Evolutionary conservation across 1,140 invertebrate species (phyloP), one percentile per base, ranked within the genome.

Genomic region (Magallana gigas): DNA sequence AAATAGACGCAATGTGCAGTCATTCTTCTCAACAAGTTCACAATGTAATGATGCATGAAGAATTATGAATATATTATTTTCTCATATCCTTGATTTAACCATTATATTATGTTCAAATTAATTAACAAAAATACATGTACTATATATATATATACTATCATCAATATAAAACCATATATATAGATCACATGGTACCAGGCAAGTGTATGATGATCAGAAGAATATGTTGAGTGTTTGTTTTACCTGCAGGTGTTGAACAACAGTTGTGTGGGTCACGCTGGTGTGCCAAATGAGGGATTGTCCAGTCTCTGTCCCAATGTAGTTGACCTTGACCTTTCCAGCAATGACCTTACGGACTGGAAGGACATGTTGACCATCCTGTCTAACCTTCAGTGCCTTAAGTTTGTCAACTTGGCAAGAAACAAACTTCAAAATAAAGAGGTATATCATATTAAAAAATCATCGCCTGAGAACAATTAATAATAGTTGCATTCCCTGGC

Each of bases 291-390:
- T 3, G 87, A 85, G 12, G 92, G 92, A 7, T 84, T 93, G 16
- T 71, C 62, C 12, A 89, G 90, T 11, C 64, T 93, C 11, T 93
- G 92, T 88, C 92, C 92, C 11, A 93, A 93, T 88, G 90, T 93
- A 8, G 89, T 91, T 84, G 92, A 93, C 84, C 88, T 93, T 84
- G 92, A 93, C 82, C 88, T 93, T 14, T 91, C 92, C n/a, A 89
- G 87, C 57, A 93, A 93, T 83, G 57, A 82, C 8, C 85, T 93
- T 5, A 85, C 89, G 14, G 88, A 87, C 82, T 93, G 92, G 92
- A 83, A 85, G 80, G 92, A 93, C 81, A 83, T 91, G 23, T 64
- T 93, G 36, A 84, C 90, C 58, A 89, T 93, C 23, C 68, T 93
- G n/a, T 89, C 88, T 14, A 85, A 93, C 57, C 88, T 93, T 11